phyloP scores from a whole-genome alignment of 1,140 invertebrate genomes.

The Sweltsa coloradensis region DNA sequence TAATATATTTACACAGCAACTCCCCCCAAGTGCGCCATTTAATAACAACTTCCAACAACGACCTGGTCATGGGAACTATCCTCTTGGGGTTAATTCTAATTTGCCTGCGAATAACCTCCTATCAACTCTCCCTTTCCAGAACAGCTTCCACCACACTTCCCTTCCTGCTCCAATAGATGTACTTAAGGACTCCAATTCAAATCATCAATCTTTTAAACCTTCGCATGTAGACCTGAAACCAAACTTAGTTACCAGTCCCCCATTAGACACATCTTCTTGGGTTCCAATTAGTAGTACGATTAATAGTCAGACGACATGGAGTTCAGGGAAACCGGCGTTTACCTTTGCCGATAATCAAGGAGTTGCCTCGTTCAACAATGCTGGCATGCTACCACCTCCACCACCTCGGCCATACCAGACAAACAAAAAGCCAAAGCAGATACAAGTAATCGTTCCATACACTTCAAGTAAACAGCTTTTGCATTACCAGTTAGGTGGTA shows the following conservation, averaged over 20 bases:
- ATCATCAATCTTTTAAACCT: neutral
- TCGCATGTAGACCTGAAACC: neutral
- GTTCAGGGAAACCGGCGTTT: neutral
- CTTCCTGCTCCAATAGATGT: neutral
- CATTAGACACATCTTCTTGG: neutral
- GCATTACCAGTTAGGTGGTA: slow-evolving; percentile 2
- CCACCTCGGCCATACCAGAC: neutral
- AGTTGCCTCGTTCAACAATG: neutral
- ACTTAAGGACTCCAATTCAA: neutral
- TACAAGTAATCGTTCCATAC: slow-evolving; percentile 17
- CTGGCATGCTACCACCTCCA: slow-evolving; percentile 8
- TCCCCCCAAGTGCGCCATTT: slow-evolving; percentile 1
- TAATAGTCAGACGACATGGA: too few species aligned
- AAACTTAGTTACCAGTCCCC: neutral
- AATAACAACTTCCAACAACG: slow-evolving; percentile 4
- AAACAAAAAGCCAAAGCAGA: slow-evolving; percentile 15
- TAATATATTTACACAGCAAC: neutral
- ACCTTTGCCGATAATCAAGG: neutral
- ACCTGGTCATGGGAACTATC: too few species aligned
- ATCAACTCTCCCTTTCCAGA: neutral
- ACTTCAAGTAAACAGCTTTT: slow-evolving; percentile 12
- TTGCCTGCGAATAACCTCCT: too few species aligned
- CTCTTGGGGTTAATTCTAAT: too few species aligned
- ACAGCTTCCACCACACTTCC: neutral
- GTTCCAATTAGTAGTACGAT: neutral